phyloP scores from a whole-genome alignment of 2,113 vertebrate species.

The Epinephelus lanceolatus region DNA sequence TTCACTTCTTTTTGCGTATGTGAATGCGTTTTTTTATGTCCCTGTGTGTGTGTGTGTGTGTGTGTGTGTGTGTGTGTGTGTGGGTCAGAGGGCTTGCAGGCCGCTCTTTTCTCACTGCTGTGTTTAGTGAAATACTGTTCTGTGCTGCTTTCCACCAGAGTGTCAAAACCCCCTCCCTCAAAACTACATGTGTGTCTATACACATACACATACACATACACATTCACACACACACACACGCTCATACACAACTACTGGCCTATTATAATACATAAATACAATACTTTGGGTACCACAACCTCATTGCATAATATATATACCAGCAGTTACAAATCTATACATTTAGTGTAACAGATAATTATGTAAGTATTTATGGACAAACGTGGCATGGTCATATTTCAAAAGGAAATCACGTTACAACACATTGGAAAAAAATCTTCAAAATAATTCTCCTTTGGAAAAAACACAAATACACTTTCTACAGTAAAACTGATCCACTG shows the following conservation, averaged over 20 bases:
- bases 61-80: conserved; percentile 6
- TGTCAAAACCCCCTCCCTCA: conserved; percentile 39
- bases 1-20: conserved; percentile 33
- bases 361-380: not conserved
- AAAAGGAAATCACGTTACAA: no score
- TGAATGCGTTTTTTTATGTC: conserved; percentile 37
- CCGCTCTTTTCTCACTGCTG: conserved; percentile 60
- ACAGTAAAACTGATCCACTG: not conserved
- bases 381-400: no score
- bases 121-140: conserved; percentile 58
- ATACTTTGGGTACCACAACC: not conserved
- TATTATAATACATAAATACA: not conserved
- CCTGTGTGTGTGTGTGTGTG: conserved; percentile 13
- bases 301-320: not conserved
- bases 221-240: not conserved
- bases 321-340: not conserved
- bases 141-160: conserved; percentile 49
- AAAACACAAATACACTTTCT: not conserved
- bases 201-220: conserved; percentile 10
- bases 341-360: not conserved
- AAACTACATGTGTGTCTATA: not conserved
- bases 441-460: not conserved
- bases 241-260: not conserved
- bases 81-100: conserved; percentile 38
- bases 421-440: not conserved